These are phyloP conservation scores for Anthonomus grandis DNA, from an alignment of 1,140 invertebrate species.

Conservation along the genomic window DNA sequence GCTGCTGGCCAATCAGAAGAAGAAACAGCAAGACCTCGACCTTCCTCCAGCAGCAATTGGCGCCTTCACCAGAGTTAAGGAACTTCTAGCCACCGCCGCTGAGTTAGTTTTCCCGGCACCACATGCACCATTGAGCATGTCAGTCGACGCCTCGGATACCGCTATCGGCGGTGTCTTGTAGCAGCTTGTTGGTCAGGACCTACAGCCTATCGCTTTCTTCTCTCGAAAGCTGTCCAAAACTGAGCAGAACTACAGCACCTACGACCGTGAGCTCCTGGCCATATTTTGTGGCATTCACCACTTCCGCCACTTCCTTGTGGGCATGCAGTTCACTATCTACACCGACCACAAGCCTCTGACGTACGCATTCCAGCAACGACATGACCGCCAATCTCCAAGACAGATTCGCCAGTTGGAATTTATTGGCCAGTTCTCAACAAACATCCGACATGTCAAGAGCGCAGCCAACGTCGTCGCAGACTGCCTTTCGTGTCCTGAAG, in stretches of 20 bases:
- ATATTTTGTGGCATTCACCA: neutral
- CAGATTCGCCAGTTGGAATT: slow-evolving; percentile 42
- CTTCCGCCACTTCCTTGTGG: slow-evolving; percentile 1
- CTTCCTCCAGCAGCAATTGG: neutral
- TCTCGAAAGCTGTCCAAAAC: neutral
- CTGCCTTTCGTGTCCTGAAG: slow-evolving; percentile 34
- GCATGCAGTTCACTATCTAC: neutral
- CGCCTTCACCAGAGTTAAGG: neutral
- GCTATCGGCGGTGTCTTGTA: slow-evolving; percentile 2
- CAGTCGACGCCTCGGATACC: neutral
- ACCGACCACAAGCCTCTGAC: slow-evolving; percentile 8
- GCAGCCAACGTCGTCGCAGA: slow-evolving; percentile 40
- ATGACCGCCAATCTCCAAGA: slow-evolving; percentile 24
- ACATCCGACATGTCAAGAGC: slow-evolving; percentile 44
- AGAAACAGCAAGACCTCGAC: neutral
- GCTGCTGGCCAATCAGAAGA: neutral
- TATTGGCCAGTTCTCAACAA: slow-evolving; percentile 45
- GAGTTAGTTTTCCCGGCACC: neutral
- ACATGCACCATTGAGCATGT: neutral
- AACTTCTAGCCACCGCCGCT: neutral
- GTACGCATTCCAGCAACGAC: neutral
- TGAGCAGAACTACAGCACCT: neutral
- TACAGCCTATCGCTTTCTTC: slow-evolving; percentile 2
- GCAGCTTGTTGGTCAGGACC: neutral
- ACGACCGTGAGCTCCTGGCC: slow-evolving; percentile 3